phyloP scores from a whole-genome alignment of 2,797 vertebrate species.

The Pantherophis alleghaniensis region DNA sequence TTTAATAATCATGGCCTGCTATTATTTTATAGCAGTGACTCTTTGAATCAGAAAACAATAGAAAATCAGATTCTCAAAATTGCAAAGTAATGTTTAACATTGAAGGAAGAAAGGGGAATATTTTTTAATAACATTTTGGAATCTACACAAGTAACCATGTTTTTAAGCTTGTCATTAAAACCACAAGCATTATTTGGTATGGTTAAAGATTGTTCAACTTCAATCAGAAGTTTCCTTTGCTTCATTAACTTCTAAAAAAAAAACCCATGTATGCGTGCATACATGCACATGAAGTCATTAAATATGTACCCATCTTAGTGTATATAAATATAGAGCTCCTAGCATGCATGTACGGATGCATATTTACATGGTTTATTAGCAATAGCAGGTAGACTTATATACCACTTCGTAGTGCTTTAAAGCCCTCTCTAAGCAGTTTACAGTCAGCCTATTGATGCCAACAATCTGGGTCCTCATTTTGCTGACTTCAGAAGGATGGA shows the following conservation, averaged over 20 bases:
- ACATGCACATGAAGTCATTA: background rate
- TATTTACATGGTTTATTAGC: background rate
- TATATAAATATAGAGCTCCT: background rate
- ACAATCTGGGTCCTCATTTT: too few relatives aligned
- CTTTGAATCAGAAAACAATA: background rate
- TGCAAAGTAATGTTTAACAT: background rate
- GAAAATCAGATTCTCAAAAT: background rate
- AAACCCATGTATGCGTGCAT: background rate
- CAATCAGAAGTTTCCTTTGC: background rate
- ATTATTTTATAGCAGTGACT: background rate
- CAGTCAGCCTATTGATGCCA: too few relatives aligned
- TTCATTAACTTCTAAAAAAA: background rate
- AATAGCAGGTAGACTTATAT: too few relatives aligned
- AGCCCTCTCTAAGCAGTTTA: too few relatives aligned
- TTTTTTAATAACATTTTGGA: background rate
- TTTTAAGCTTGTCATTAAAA: background rate
- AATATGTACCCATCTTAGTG: background rate
- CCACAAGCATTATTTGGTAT: background rate
- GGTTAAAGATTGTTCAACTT: background rate
- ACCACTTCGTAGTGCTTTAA: too few relatives aligned
- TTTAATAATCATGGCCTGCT: background rate
- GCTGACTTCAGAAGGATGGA: too few relatives aligned
- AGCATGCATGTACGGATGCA: background rate
- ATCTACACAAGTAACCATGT: background rate
- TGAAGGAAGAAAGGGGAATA: background rate